A percentile compares a stretch with the other conserved stretches of the same genome.
These are phyloP conservation scores for Isaurus tuberculatus DNA, from an alignment of 92 coral and sea anemone genomes.

Conservation along the genomic window DNA sequence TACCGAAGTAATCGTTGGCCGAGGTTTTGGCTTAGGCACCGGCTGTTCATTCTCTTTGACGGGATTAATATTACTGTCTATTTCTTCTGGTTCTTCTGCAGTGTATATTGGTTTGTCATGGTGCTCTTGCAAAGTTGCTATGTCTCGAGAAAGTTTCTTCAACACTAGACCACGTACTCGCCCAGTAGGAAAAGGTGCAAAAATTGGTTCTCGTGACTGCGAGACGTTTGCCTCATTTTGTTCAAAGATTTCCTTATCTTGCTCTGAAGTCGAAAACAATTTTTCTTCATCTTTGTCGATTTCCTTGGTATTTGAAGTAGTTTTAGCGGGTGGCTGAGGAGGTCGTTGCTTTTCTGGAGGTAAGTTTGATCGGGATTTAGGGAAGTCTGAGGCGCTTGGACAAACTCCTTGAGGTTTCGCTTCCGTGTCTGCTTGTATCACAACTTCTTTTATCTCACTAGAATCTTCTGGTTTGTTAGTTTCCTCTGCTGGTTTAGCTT, in stretches of 20 bases:
- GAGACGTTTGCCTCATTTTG: conserved; percentile 6
- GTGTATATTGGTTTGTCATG: conserved; percentile 26
- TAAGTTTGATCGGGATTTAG: not conserved
- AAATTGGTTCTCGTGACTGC: conserved; percentile 5
- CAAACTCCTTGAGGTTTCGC: not conserved
- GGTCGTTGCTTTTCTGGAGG: not conserved
- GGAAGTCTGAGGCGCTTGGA: not conserved
- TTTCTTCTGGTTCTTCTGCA: conserved; percentile 11
- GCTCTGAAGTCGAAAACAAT: not conserved
- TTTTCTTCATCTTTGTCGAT: not conserved
- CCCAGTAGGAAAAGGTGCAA: conserved; percentile 34
- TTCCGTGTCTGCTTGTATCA: not conserved
- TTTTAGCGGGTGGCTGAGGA: not conserved
- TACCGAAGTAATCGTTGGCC: conserved; percentile 60
- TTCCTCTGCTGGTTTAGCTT: not conserved
- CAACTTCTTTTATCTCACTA: conserved; percentile 17
- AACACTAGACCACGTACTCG: conserved; percentile 43
- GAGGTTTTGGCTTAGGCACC: conserved; percentile 48
- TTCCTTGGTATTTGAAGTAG: not conserved
- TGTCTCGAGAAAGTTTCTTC: conserved; percentile 33
- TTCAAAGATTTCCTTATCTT: conserved; percentile 35
- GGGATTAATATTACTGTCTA: not conserved
- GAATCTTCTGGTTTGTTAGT: not conserved
- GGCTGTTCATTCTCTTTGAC: conserved; percentile 13
- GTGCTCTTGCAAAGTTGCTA: conserved; percentile 33